Percentiles rank a stretch among this genome's conserved stretches.
phyloP scores from a whole-genome alignment of 1,140 invertebrate species.

The Bathynomus jamesi region DNA sequence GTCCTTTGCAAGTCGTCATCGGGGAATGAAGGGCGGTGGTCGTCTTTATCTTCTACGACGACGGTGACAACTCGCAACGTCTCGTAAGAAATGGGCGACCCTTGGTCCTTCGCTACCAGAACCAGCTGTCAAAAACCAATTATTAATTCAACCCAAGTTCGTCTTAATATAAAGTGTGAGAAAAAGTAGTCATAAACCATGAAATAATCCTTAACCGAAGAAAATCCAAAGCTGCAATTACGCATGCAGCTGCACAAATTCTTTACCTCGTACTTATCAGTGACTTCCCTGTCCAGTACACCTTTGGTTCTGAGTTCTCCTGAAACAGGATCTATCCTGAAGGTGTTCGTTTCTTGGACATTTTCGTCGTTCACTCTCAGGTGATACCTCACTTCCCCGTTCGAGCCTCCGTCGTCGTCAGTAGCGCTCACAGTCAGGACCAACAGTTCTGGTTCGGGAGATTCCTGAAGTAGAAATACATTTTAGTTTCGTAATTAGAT shows the following conservation, averaged over 20 bases:
- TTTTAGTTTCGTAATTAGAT: no score
- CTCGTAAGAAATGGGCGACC: constrained; percentile 67
- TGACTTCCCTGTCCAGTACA: constrained; percentile 70
- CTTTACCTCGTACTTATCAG: constrained; percentile 70
- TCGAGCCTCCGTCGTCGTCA: constrained; percentile 74
- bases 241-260: no score
- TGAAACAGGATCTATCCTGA: constrained; percentile 67
- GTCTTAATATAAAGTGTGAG: no score
- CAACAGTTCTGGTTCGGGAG: constrained; percentile 61
- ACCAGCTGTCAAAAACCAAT: constrained; percentile 60
- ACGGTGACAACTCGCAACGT: constrained; percentile 69
- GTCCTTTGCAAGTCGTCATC: constrained; percentile 48
- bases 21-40: constrained; percentile 73
- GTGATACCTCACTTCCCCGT: constrained; percentile 74
- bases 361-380: constrained; percentile 41
- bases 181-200: no score
- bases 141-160: no score
- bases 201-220: no score
- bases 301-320: constrained; percentile 73
- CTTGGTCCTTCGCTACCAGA: constrained; percentile 78
- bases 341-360: constrained; percentile 72
- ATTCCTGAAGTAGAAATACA: constrained; percentile 51
- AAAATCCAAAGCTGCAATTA: no score
- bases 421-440: constrained; percentile 69
- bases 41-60: constrained; percentile 72